A percentile compares a stretch with the other conserved stretches of the same genome.
These are phyloP conservation scores for Volucella zonaria DNA, from an alignment of 2,888 invertebrate genomes.

Conservation along the genomic window DNA sequence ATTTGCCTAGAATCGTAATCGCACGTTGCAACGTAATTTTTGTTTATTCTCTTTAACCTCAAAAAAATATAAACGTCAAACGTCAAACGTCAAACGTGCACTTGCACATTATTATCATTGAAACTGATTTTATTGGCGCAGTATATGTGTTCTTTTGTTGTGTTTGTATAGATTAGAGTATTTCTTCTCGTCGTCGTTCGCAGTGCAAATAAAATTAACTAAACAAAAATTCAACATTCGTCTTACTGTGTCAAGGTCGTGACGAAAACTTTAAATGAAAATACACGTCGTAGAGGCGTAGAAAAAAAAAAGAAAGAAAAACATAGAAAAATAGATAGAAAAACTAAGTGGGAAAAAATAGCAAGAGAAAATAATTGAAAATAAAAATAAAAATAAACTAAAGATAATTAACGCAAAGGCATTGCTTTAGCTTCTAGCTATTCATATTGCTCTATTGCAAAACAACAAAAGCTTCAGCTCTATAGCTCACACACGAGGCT, in stretches of 20 bases:
- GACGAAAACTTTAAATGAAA: conserved; percentile 57
- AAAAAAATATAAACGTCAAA: no score
- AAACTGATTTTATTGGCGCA: no score
- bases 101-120: no score
- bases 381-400: no score
- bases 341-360: conserved; percentile 27
- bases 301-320: conserved; percentile 36
- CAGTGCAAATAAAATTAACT: conserved; percentile 40
- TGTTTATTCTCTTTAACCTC: no score
- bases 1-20: no score
- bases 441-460: no score
- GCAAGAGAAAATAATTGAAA: conserved; percentile 20
- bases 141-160: no score
- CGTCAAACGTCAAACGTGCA: no score
- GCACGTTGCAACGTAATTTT: no score
- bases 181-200: conserved; percentile 29
- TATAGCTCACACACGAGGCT: no score
- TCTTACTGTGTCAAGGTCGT: conserved; percentile 62
- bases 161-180: conserved; percentile 22
- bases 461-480: no score
- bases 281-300: conserved; percentile 36
- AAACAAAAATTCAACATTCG: conserved; percentile 49
- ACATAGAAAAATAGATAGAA: conserved; percentile 26
- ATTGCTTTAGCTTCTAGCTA: conserved; percentile 3
- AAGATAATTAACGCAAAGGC: conserved; percentile 62